Percentiles rank a stretch among this genome's conserved stretches.
Evolutionary conservation across 2,888 invertebrate genomes (phyloP).

Genomic region (Thelaira solivaga): DNA sequence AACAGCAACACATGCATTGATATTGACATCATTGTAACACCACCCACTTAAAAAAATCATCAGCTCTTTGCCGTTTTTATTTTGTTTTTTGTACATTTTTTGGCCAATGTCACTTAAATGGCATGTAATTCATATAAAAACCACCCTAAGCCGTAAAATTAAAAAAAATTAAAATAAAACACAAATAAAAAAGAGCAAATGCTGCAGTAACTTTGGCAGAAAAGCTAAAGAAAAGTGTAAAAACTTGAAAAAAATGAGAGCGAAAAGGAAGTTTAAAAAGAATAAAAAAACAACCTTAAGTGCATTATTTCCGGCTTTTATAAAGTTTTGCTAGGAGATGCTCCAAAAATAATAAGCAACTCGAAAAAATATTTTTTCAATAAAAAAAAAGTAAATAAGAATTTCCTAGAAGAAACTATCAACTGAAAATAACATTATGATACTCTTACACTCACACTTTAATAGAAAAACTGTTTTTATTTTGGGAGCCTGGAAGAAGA

Average conservation of each 20-base stretch:
- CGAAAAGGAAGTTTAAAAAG: constrained; percentile 16
- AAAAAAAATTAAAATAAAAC: too few relatives aligned
- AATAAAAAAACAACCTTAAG: constrained; percentile 62
- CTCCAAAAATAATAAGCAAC: constrained; percentile 43
- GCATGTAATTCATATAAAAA: constrained; percentile 54
- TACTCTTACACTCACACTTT: not conserved
- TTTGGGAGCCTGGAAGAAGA: not conserved
- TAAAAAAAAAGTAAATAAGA: not conserved
- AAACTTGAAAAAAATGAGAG: constrained; percentile 12
- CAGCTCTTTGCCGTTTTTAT: not conserved
- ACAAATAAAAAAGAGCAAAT: not conserved
- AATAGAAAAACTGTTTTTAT: not conserved
- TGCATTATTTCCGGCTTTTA: constrained; percentile 72
- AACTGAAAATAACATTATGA: constrained; percentile 35
- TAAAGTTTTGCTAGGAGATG: constrained; percentile 66
- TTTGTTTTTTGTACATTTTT: constrained; percentile 3
- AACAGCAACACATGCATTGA: not conserved
- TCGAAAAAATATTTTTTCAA: constrained; percentile 16
- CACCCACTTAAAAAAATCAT: constrained; percentile 31
- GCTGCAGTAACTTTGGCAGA: constrained; percentile 2
- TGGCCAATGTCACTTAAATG: constrained; percentile 54
- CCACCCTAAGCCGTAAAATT: not conserved
- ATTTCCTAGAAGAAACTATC: too few relatives aligned
- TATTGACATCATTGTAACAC: not conserved
- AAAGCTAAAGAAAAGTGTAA: constrained; percentile 24